Evolutionary conservation across 2,113 vertebrate species (phyloP).

Genomic region (Phaethon lepturus): DNA sequence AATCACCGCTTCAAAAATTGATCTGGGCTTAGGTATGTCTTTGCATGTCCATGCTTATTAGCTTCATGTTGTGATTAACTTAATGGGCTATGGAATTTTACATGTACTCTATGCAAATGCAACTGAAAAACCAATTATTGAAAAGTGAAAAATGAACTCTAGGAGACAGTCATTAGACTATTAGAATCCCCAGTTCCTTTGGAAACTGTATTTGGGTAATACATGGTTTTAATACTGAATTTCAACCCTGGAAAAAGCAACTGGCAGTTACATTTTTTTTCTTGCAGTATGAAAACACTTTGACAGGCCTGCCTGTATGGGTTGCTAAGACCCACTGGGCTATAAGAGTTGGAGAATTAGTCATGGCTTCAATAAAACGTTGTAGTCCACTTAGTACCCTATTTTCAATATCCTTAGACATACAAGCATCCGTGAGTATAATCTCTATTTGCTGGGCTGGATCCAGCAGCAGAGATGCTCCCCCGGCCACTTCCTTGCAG

Average conservation of each 20-base stretch:
- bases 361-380: background rate
- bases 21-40: constrained; percentile 68
- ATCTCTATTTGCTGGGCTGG: background rate
- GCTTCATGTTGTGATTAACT: constrained; percentile 77
- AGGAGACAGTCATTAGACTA: constrained; percentile 75
- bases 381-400: constrained; percentile 25
- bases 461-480: background rate
- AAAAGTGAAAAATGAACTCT: constrained; percentile 78
- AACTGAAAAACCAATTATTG: constrained; percentile 78
- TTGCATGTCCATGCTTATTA: constrained; percentile 66
- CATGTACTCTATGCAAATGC: constrained; percentile 74
- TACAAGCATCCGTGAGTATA: background rate
- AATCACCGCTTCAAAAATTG: constrained; percentile 55
- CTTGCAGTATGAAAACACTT: constrained; percentile 16
- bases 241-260: background rate
- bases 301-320: constrained; percentile 31
- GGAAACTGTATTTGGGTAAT: constrained; percentile 57
- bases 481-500: background rate
- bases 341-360: constrained; percentile 21
- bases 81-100: constrained; percentile 75
- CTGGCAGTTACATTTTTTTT: background rate
- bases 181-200: constrained; percentile 67
- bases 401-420: constrained; percentile 7
- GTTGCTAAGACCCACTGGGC: background rate
- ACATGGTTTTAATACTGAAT: constrained; percentile 51